Evolutionary conservation across 2,797 vertebrate species (phyloP), one percentile per base, ranked within the genome.

Genomic region (Adrianichthys oophorus): DNA sequence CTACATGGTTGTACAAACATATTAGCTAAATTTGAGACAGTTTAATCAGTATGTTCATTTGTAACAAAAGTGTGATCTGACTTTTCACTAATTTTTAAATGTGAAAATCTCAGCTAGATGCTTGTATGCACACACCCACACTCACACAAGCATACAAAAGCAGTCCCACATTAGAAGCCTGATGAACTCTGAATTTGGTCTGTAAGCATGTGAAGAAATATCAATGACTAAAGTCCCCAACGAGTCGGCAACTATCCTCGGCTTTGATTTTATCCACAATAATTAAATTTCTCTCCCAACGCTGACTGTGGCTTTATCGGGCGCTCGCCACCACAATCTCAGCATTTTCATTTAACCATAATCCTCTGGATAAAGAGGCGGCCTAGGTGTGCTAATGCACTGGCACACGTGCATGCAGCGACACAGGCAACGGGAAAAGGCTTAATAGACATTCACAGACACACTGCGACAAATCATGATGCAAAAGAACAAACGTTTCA

Each of bases 321-420:
- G 44, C 41, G 55, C 81, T 73, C 57, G 40, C 72, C 52, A 62
- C 74, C 74, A 74, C 74, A 79, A 90, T 87, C 86, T 84, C 82
- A 72, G 83, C 74, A 77, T 89, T 89, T 89, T 78, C 87, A 87
- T 88, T 87, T 85, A 88, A 77, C 83, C 82, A 70, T 91, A 91
- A 91, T 89, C 87, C 90, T 61, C 50, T 12, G 70, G 87, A 87
- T 85, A 83, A 87, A 88, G 76, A 65, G 63, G 70, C 42, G 52
- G 81, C 72, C 74, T 58, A 79, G 80, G 85, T 90, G 81, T 72
- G 82, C 82, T 78, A 82, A 86, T 85, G 80, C 86, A 72, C 64
- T 50, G 54, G 62, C 73, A 67, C 57, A 74, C 15, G 62, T 51
- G 58, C 52, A 18, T 37, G 2, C 45, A 42, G 57, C 41, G 17